A percentile compares a stretch with the other conserved stretches of the same genome.
Evolutionary conservation across 1,140 invertebrate species (phyloP).

Genomic region (Ostrea denselamellosa): DNA sequence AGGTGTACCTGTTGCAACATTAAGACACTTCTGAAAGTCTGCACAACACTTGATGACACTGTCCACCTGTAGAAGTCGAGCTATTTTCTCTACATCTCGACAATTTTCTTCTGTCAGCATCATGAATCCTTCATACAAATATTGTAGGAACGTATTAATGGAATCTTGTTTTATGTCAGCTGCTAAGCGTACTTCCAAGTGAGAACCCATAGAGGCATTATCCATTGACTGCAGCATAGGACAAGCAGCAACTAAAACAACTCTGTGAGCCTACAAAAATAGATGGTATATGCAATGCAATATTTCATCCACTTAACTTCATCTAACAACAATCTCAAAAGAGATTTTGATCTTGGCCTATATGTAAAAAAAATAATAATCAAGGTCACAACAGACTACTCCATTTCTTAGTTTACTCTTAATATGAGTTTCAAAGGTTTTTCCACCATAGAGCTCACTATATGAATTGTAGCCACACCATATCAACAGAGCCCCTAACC

Average conservation of each 20-base stretch:
- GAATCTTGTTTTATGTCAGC: conserved; percentile 55
- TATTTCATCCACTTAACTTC: no score
- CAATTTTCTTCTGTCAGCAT: conserved; percentile 58
- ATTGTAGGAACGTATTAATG: conserved; percentile 57
- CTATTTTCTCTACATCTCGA: conserved; percentile 55
- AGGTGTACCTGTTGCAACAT: conserved; percentile 40
- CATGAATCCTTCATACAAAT: conserved; percentile 60
- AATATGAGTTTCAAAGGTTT: no score
- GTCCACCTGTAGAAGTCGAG: conserved; percentile 54
- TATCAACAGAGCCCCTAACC: no score
- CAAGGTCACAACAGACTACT: no score
- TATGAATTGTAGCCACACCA: no score
- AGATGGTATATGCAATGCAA: no score
- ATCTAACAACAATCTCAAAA: no score
- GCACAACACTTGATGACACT: conserved; percentile 55
- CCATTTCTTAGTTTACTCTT: no score
- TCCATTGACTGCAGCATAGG: conserved; percentile 60
- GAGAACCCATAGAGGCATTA: conserved; percentile 46
- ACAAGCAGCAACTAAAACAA: conserved; percentile 56
- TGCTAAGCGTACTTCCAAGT: conserved; percentile 52
- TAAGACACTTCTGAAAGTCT: conserved; percentile 54
- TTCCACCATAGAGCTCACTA: no score
- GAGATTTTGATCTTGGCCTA: no score
- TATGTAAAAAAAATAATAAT: no score
- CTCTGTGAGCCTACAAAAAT: conserved; percentile 51